Percentiles rank a stretch among this genome's conserved stretches.
These are phyloP conservation scores for Cosmia pyralina DNA, from an alignment of 2,888 invertebrate genomes.

Conservation along the genomic window DNA sequence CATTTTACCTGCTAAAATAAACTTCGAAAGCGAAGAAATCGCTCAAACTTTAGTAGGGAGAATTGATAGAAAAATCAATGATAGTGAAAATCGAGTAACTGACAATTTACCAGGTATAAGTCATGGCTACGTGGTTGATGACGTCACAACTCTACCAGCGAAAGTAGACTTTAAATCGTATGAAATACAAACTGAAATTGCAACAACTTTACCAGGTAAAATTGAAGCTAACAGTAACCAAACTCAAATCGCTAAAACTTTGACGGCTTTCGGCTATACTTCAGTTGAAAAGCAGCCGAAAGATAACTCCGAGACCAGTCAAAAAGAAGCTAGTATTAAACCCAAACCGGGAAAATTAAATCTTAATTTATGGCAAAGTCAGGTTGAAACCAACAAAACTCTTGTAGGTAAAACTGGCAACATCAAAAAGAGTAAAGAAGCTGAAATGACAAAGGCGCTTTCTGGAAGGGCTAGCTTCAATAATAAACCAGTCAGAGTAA, in stretches of 20 bases:
- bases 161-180: slow-evolving; percentile 9
- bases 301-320: neutral
- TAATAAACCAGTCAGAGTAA: slow-evolving; percentile 7
- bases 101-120: neutral
- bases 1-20: slow-evolving; percentile 27
- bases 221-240: neutral
- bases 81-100: neutral
- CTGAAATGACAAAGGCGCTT: slow-evolving; percentile 36
- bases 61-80: neutral
- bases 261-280: slow-evolving; percentile 24
- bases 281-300: slow-evolving; percentile 17
- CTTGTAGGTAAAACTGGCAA: slow-evolving; percentile 26
- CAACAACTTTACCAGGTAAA: slow-evolving; percentile 22
- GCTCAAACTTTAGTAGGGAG: neutral
- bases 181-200: slow-evolving; percentile 20
- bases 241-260: slow-evolving; percentile 25
- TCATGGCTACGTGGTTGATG: slow-evolving; percentile 3
- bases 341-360: slow-evolving; percentile 58
- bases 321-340: slow-evolving; percentile 22
- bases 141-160: neutral
- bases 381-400: slow-evolving; percentile 55
- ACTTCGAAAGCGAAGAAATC: neutral
- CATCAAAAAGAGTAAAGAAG: slow-evolving; percentile 36
- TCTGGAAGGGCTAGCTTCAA: slow-evolving; percentile 31
- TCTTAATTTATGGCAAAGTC: slow-evolving; percentile 53